Evolutionary conservation across 2,797 vertebrate species (phyloP).

Genomic region (Phataginus tetradactyla): DNA sequence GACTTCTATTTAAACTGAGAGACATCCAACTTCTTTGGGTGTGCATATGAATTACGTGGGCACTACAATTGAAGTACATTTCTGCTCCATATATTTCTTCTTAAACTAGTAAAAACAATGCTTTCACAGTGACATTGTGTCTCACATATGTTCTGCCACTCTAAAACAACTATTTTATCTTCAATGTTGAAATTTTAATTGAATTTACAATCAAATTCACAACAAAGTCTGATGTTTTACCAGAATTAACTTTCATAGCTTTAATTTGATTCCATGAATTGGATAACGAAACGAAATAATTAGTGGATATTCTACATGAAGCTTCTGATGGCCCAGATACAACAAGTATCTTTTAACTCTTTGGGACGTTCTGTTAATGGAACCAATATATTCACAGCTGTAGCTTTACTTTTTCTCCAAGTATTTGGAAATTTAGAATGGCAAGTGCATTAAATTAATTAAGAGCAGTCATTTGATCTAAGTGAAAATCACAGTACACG

Average conservation of each 20-base stretch:
- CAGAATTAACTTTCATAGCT: not conserved
- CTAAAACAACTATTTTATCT: conserved; percentile 26
- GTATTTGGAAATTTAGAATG: conserved; percentile 29
- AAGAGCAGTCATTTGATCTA: conserved; percentile 23
- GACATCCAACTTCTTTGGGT: not conserved
- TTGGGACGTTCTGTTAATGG: conserved; percentile 22
- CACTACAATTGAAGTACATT: conserved; percentile 16
- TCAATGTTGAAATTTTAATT: conserved; percentile 11
- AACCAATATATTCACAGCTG: not conserved
- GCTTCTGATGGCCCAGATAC: not conserved
- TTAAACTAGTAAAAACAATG: conserved; percentile 32
- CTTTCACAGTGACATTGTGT: not conserved
- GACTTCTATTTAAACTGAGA: not conserved
- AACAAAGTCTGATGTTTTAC: not conserved
- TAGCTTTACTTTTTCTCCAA: conserved; percentile 46
- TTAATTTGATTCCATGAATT: conserved; percentile 21
- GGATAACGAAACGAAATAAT: conserved; percentile 32
- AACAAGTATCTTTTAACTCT: conserved; percentile 28
- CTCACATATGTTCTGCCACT: not conserved
- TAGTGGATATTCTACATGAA: conserved; percentile 38
- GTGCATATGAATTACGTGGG: not conserved
- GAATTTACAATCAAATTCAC: conserved; percentile 7
- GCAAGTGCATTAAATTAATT: conserved; percentile 36
- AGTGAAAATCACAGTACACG: conserved; percentile 34
- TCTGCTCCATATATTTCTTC: not conserved